Base-by-base conservation (phyloP, 2,113 vertebrate genomes). In the Cochlearius cochlearius region DNA sequence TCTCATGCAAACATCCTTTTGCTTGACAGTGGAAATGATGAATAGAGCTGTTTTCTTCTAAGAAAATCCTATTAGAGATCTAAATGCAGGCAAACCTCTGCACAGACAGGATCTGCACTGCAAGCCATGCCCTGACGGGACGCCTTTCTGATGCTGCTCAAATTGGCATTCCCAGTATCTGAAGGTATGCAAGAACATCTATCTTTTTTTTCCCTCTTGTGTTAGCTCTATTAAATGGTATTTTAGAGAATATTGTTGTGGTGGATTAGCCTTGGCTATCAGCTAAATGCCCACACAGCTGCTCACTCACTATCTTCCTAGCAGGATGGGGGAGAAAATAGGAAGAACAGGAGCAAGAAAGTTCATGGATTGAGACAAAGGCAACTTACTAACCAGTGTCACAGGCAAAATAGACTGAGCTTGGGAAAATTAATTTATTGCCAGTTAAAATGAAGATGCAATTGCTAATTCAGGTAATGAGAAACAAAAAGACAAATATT, bases 21-120 rank as follows among this genome's bases (percentile, higher is more conserved):
- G 21, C 43, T 59, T 85, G 50, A 53, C 23, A 41, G 29, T 36
- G 47, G 34, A 58, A 79, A 64, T 74, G 5, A 53, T 39, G 15
- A 68, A 27, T 12, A 83, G 18, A 73, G 16, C 25, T 29, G 29
- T 63, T 84, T 84, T 79, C 55, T 52, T 58, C 73, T 41, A 69
- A 52, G 36, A 79, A 74, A 78, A 21, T 74, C 25, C 15, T 69
- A 52, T 45, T 36, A 39, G 43, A 79, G 11, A 6, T 79, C 53
- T 74, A 74, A 63, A 68, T 34, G 23, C 19, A 43, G 36, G 12
- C 0, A 3, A 73, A n/a, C 6, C 4, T 63, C 17, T 73, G 22
- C 36, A 41, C 0, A 1, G 41, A 45, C 0, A 1, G 32, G 43
- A 68, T n/a, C 15, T 32, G 12, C 18, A 25, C 29, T 45, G 38